Base-by-base conservation (phyloP, 1,140 invertebrate species). In the Whitmania pigra region DNA sequence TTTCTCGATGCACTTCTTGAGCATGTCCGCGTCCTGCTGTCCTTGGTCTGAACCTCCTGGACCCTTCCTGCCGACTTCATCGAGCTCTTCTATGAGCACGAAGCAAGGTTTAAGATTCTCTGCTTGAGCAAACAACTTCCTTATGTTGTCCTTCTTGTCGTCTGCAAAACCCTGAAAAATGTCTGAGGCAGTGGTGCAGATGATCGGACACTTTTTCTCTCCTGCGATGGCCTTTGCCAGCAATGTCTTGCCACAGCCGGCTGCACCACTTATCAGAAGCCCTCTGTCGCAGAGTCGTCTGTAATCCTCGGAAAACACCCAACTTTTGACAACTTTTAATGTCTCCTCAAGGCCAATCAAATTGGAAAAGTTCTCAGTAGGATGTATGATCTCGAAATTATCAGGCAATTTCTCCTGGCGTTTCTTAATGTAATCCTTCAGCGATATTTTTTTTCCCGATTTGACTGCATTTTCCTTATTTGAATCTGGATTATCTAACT, bases 81-180 rank as follows among this genome's bases (percentile, higher is more conserved):
- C 57, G 22, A 63, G 22, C 9, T n/a, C 57, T 22, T 63, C 57
- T 22, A 63, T 63, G 22, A 63, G 29, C 9, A 63, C 18, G 15
- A 63, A 31, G 57, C 57, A 63, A 6, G 13, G 11, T 31, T 63
- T 7, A 22, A 63, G 18, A 7, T 22, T 25, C 9, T 25, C 29
- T 25, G 57, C 57, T 63, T n/a, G 57, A 63, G 22, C 57, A 31
- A 63, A 63, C 15, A 63, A 63, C 20, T 63, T 63, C 22, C 18
- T 22, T 25, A 63, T 13, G 29, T 63, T 63, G 22, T 17, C 57
- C 11, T 1, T 13, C 57, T 63, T 63, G 22, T 63, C 57, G 0
- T 31, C 29, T 25, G 57, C 57, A 63, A 17, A 22, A 63, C 57
- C 57, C 57, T 25, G 22, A 22, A 63, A 25, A 1, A 63, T 25